These are phyloP conservation scores for Temnothorax nylanderi DNA, from an alignment of 1,140 invertebrate species.

Conservation along the genomic window DNA sequence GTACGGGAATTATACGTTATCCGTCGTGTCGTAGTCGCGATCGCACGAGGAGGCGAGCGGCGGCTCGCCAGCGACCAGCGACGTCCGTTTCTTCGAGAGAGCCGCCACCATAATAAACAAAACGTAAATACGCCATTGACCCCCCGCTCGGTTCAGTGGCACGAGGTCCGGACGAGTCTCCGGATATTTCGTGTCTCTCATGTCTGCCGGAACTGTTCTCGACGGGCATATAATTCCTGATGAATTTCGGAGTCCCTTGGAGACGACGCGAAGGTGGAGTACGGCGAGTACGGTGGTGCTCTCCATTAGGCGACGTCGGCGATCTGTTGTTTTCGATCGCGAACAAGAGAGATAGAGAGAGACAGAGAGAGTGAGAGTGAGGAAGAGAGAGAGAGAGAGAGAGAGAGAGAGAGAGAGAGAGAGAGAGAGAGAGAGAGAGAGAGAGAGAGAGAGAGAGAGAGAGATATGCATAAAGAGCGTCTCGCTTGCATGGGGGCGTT, in stretches of 20 bases:
- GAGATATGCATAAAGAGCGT: neutral
- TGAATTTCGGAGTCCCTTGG: too few species aligned
- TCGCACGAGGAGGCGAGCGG: neutral
- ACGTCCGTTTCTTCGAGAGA: neutral
- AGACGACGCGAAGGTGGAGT: neutral
- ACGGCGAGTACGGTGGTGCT: neutral
- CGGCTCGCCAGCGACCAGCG: neutral
- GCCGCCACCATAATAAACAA: slow-evolving; percentile 70
- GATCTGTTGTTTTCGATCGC: slow-evolving; percentile 53
- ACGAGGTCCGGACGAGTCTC: neutral
- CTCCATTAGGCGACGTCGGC: slow-evolving; percentile 16
- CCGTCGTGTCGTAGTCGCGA: neutral
- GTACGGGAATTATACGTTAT: too few species aligned
- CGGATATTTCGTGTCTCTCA: neutral
- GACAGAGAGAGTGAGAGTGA: too few species aligned
- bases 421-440: neutral
- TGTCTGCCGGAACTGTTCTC: neutral
- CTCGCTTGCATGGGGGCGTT: slow-evolving; percentile 55
- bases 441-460: neutral
- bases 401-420: slow-evolving; percentile 10
- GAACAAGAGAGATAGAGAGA: neutral
- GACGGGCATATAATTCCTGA: too few species aligned
- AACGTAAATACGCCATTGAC: slow-evolving; percentile 68
- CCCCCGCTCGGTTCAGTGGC: slow-evolving; percentile 5
- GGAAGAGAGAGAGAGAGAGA: neutral